Conservation (phyloP, 2,888 invertebrate genomes). For the Embidobia sp. region DNA sequence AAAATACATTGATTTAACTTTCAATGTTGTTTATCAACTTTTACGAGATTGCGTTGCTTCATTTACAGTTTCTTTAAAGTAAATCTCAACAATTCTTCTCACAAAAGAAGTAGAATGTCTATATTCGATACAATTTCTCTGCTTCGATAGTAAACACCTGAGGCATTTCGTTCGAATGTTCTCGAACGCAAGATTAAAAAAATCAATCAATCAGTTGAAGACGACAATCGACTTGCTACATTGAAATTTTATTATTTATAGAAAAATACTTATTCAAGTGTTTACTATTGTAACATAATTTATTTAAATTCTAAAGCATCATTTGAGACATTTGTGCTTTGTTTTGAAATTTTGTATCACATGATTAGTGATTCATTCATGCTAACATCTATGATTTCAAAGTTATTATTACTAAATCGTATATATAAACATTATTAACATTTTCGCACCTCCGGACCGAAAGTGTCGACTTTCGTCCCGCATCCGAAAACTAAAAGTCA, state of each 20-base stretch:
- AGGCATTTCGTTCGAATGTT: constrained; percentile 55
- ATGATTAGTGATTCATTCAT: no score
- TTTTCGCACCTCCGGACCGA: no score
- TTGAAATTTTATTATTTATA: constrained; percentile 33
- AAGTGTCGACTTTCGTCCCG: no score
- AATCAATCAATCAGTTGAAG: constrained; percentile 44
- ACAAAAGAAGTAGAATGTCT: constrained; percentile 41
- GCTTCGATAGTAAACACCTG: constrained; percentile 54
- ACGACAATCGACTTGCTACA: constrained; percentile 24
- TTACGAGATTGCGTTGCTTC: constrained; percentile 15
- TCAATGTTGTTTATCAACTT: not conserved
- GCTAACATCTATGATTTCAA: no score
- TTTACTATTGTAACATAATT: not conserved
- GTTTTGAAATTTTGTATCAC: no score
- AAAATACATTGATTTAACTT: constrained; percentile 5
- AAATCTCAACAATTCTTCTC: constrained; percentile 45
- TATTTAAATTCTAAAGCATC: no score
- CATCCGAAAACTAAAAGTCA: no score
- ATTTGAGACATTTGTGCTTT: no score
- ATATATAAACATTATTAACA: no score
- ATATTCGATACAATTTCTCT: constrained; percentile 49
- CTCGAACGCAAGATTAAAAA: constrained; percentile 46
- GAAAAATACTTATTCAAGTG: constrained; percentile 10
- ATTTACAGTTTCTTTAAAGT: constrained; percentile 29
- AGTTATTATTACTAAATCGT: no score